Conservation (phyloP, 2,888 invertebrate species). For the Tetanocera ferruginea region DNA sequence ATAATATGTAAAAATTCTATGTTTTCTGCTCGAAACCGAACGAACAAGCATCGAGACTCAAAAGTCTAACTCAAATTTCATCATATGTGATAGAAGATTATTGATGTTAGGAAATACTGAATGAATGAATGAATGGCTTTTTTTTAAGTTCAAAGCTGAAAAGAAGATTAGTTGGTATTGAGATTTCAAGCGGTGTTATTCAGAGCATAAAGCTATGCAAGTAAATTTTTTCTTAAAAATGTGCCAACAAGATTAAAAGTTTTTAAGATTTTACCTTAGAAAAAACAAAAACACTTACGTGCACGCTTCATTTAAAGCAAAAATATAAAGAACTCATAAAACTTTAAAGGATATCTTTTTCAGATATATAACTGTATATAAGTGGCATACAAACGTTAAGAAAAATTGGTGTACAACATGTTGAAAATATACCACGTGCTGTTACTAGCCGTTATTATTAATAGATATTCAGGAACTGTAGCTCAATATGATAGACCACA, state of each 20-base stretch:
- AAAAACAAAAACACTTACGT: too few species aligned
- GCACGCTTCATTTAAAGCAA: too few species aligned
- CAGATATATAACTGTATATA: too few species aligned
- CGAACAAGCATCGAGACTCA: not conserved
- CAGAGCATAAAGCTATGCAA: not conserved
- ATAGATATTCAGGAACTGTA: not conserved
- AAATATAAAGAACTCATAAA: too few species aligned
- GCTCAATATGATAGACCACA: not conserved
- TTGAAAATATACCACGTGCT: slow-evolving; percentile 11
- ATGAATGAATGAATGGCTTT: slow-evolving; percentile 1
- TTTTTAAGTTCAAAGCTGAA: not conserved
- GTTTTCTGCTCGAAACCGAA: not conserved
- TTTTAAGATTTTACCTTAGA: too few species aligned
- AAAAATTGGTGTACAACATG: not conserved
- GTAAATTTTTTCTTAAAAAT: too few species aligned
- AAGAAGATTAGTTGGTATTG: slow-evolving; percentile 2
- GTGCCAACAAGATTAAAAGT: too few species aligned
- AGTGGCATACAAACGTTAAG: not conserved
- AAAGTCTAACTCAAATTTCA: not conserved
- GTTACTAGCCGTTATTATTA: not conserved
- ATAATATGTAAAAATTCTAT: not conserved
- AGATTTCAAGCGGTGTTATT: not conserved
- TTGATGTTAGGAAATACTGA: slow-evolving; percentile 8
- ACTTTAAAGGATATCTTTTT: too few species aligned
- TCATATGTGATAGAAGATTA: slow-evolving; percentile 1